phyloP scores from a whole-genome alignment of 2,113 vertebrate species.

The Hemiprocne comata region DNA sequence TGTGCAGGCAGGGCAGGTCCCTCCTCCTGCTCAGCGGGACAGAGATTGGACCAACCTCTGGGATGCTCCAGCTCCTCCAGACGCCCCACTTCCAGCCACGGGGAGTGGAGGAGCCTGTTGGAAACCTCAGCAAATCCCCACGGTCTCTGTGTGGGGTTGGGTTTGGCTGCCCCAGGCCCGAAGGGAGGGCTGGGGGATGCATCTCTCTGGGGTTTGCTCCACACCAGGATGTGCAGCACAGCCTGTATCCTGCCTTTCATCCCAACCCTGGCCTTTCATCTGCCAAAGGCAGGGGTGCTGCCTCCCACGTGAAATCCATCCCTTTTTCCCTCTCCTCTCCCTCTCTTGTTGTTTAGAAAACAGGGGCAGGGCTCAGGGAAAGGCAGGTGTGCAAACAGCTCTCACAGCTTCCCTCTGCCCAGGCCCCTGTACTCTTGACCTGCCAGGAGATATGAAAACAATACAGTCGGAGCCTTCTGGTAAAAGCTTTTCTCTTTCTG shows the following conservation, averaged over 20 bases:
- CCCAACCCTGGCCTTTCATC: not conserved
- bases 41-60: not conserved
- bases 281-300: not conserved
- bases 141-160: not conserved
- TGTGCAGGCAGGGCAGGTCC: not conserved
- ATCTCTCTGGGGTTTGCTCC: not conserved
- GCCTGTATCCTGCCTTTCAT: not conserved
- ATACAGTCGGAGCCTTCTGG: not conserved
- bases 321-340: not conserved
- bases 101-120: accelerated
- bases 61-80: not conserved
- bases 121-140: not conserved
- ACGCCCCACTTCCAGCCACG: accelerated
- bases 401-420: not conserved
- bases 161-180: not conserved
- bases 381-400: slow-evolving; percentile 39
- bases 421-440: not conserved
- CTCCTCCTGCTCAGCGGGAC: accelerated
- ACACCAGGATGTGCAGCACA: accelerated
- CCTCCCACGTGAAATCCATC: not conserved
- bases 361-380: not conserved
- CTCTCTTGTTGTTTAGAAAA: not conserved
- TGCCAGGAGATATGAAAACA: not conserved
- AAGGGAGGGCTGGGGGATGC: not conserved
- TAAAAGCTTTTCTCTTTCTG: not conserved